Conservation (phyloP, 1,140 invertebrate species). For the Tetragonula clypearis region DNA sequence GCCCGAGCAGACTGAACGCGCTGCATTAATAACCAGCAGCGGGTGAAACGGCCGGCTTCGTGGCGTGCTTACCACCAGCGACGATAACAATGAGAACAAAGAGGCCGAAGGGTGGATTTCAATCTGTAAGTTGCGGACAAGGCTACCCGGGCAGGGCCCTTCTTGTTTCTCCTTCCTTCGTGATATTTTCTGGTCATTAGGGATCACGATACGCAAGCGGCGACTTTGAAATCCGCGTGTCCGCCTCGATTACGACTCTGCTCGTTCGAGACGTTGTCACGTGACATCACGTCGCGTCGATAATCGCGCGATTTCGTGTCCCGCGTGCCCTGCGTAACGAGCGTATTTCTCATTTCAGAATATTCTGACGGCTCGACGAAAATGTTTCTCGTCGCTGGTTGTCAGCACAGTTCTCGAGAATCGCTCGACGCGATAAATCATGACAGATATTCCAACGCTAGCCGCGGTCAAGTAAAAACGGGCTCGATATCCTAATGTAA, state of each 20-base stretch:
- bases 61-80: constrained; percentile 53
- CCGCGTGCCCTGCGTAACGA: background rate
- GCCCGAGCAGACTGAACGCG: constrained; percentile 46
- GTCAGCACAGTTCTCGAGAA: background rate
- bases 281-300: background rate
- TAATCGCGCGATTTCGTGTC: constrained; percentile 24
- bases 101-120: constrained; percentile 65
- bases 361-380: background rate
- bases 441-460: background rate
- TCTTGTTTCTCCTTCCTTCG: constrained; percentile 43
- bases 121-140: constrained; percentile 58
- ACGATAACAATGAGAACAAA: constrained; percentile 70
- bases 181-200: constrained; percentile 59
- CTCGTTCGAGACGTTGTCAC: background rate
- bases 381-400: background rate
- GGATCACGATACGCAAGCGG: constrained; percentile 29
- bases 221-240: constrained; percentile 41
- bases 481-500: background rate
- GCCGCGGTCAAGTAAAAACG: background rate
- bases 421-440: background rate
- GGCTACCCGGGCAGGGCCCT: constrained; percentile 34
- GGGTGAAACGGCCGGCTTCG: constrained; percentile 60
- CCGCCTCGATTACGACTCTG: background rate
- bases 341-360: background rate
- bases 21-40: constrained; percentile 69